Evolutionary conservation across 2,797 vertebrate species (phyloP).

Genomic region (Siniperca obscura): DNA sequence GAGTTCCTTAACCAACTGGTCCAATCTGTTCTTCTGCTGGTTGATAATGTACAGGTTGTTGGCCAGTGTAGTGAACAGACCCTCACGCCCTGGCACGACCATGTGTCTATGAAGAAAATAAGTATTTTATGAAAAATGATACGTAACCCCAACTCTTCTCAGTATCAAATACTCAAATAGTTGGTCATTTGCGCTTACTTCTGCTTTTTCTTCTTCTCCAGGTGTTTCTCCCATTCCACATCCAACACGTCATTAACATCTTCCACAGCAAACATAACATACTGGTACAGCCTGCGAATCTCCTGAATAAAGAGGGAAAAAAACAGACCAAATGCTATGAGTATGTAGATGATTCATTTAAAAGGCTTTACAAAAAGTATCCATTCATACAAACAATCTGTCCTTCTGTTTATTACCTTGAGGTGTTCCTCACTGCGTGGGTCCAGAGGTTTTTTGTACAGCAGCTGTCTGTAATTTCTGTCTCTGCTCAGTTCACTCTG

Average conservation of each 20-base stretch:
- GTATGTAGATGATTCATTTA: background rate
- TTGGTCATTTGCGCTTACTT: slow-evolving; percentile 66
- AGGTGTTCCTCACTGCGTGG: slow-evolving; percentile 95
- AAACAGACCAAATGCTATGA: background rate
- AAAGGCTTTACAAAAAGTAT: background rate
- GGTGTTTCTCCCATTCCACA: slow-evolving; percentile 94
- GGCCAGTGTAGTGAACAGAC: slow-evolving; percentile 92
- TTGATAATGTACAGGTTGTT: slow-evolving; percentile 96
- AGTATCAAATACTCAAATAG: background rate
- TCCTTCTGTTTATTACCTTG: slow-evolving; percentile 85
- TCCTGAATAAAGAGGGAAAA: slow-evolving; percentile 81
- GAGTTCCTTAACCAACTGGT: slow-evolving; percentile 88
- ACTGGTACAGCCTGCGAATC: slow-evolving; percentile 95
- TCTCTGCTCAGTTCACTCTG: slow-evolving; percentile 89
- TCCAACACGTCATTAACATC: slow-evolving; percentile 96
- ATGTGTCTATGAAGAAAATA: slow-evolving; percentile 85
- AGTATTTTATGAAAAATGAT: background rate
- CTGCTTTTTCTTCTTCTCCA: slow-evolving; percentile 93
- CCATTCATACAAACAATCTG: slow-evolving; percentile 5
- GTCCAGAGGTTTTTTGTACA: slow-evolving; percentile 95
- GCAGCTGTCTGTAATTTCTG: slow-evolving; percentile 90
- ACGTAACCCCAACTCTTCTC: background rate
- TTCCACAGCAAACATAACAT: slow-evolving; percentile 93
- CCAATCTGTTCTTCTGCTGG: slow-evolving; percentile 92
- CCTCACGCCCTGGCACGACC: slow-evolving; percentile 92